These are phyloP conservation scores for Cuculus canorus DNA, from an alignment of 2,797 vertebrate genomes.

Conservation along the genomic window DNA sequence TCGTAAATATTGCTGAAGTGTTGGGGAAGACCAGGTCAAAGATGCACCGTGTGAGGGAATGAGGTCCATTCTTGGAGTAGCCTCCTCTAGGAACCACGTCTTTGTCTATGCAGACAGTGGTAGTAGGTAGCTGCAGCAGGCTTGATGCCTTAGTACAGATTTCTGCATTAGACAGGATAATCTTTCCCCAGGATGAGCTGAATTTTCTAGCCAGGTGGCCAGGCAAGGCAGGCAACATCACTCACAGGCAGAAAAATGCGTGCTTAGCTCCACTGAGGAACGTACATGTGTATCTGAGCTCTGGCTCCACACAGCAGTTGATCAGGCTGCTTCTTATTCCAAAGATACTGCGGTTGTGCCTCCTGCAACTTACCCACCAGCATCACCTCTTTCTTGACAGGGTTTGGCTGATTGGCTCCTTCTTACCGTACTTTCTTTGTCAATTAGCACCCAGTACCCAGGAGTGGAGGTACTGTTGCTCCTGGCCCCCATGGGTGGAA, in stretches of 20 bases:
- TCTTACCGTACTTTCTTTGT: neutral
- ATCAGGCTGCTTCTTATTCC: neutral
- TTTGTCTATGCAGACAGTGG: neutral
- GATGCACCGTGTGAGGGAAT: neutral
- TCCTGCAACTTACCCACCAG: neutral
- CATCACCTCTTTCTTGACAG: neutral
- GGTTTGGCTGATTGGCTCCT: neutral
- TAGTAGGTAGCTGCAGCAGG: neutral
- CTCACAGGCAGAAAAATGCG: neutral
- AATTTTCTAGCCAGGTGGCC: neutral
- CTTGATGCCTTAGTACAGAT: neutral
- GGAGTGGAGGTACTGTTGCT: neutral
- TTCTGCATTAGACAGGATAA: neutral
- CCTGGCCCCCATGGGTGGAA: neutral
- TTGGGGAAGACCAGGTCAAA: neutral
- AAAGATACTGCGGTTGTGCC: neutral
- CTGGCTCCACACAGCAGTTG: neutral
- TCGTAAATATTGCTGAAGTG: neutral
- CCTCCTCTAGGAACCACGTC: neutral
- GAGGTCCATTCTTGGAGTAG: fast-evolving
- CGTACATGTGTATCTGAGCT: neutral
- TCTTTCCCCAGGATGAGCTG: neutral
- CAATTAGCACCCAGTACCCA: neutral
- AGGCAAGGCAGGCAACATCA: neutral
- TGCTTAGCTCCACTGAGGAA: neutral